Evolutionary conservation across 2,888 invertebrate species (phyloP).

Genomic region (Aethes cnicana): DNA sequence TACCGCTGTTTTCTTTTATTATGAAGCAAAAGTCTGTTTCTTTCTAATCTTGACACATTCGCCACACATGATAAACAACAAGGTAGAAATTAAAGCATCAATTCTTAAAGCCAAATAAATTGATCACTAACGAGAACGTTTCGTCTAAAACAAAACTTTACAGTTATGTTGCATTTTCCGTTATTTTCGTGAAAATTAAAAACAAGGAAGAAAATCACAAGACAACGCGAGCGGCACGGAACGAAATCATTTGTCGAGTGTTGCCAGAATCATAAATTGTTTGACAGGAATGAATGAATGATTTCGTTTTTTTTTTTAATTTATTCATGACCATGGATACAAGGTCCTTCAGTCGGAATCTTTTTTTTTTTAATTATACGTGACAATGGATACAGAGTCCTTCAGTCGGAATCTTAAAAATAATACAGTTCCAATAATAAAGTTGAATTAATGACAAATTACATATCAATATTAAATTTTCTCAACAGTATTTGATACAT

Average conservation of each 20-base stretch:
- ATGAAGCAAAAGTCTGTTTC: slow-evolving; percentile 73
- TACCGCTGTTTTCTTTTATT: slow-evolving; percentile 68
- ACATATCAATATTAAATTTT: too few relatives aligned
- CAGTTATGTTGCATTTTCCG: slow-evolving; percentile 69
- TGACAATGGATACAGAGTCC: too few relatives aligned
- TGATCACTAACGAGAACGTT: slow-evolving; percentile 31
- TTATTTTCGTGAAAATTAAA: slow-evolving; percentile 69
- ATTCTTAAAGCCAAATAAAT: slow-evolving; percentile 12
- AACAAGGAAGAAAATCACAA: slow-evolving; percentile 66
- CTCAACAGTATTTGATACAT: too few relatives aligned
- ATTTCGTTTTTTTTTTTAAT: too few relatives aligned
- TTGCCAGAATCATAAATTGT: slow-evolving; percentile 8
- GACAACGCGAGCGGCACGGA: slow-evolving; percentile 47
- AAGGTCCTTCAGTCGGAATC: too few relatives aligned
- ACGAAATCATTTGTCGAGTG: slow-evolving; percentile 18
- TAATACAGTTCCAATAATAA: too few relatives aligned
- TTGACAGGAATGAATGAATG: slow-evolving; percentile 18
- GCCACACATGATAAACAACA: slow-evolving; percentile 68
- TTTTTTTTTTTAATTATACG: too few relatives aligned
- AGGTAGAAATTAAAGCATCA: slow-evolving; percentile 40
- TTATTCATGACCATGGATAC: too few relatives aligned
- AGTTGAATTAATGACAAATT: background rate
- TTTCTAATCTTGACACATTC: slow-evolving; percentile 72
- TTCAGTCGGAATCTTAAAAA: too few relatives aligned
- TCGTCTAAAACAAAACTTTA: slow-evolving; percentile 49